A percentile compares a stretch with the other conserved stretches of the same genome.
These are phyloP conservation scores for Drosophila watanabei DNA, from an alignment of 1,140 invertebrate genomes.

Conservation along the genomic window DNA sequence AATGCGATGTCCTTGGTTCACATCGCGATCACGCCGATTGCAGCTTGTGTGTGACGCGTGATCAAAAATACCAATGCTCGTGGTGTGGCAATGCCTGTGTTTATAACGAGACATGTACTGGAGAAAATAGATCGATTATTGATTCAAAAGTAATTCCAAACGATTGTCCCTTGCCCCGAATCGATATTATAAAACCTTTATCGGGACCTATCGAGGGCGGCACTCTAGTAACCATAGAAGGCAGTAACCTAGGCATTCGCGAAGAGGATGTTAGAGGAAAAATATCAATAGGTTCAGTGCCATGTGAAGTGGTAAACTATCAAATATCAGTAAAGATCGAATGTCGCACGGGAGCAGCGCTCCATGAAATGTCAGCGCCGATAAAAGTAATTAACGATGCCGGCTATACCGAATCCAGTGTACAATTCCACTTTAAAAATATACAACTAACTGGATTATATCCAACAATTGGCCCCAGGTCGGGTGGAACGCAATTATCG, in stretches of 20 bases:
- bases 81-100: slow-evolving; percentile 96
- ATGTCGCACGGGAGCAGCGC: slow-evolving; percentile 93
- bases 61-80: slow-evolving; percentile 94
- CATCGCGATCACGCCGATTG: slow-evolving; percentile 97
- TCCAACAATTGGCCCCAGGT: slow-evolving; percentile 95
- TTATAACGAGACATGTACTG: slow-evolving; percentile 92
- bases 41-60: slow-evolving; percentile 95
- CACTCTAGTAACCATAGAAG: slow-evolving; percentile 97
- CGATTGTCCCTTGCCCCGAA: slow-evolving; percentile 96
- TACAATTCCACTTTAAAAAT: slow-evolving; percentile 96
- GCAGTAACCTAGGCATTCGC: slow-evolving; percentile 96
- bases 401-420: slow-evolving; percentile 94
- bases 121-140: slow-evolving; percentile 5
- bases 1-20: slow-evolving; percentile 96
- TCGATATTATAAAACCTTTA: slow-evolving; percentile 97
- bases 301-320: slow-evolving; percentile 95
- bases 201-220: slow-evolving; percentile 98
- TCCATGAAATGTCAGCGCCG: slow-evolving; percentile 91
- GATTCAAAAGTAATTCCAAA: slow-evolving; percentile 86
- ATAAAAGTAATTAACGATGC: slow-evolving; percentile 96
- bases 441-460: slow-evolving; percentile 92
- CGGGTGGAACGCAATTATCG: slow-evolving; percentile 96
- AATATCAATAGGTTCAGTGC: slow-evolving; percentile 95
- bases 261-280: slow-evolving; percentile 96
- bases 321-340: slow-evolving; percentile 96